Evolutionary conservation across 2,888 invertebrate species (phyloP).

Genomic region (Achlya flavicornis): DNA sequence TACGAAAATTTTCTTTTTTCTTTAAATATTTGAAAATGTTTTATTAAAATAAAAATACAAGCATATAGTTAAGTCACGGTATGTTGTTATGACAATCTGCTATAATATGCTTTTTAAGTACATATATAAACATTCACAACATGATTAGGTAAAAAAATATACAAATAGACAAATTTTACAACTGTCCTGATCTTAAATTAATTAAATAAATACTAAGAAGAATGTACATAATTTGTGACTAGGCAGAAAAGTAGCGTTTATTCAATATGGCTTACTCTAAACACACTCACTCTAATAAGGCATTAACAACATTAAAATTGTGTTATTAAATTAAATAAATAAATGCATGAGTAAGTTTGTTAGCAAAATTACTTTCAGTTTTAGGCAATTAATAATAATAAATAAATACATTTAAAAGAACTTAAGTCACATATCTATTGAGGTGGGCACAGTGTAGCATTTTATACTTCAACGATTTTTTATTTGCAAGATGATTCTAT

Average conservation of each 20-base stretch:
- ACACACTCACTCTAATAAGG: conserved; percentile 66
- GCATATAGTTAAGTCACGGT: too few species aligned
- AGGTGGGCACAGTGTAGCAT: not conserved
- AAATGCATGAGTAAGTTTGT: conserved; percentile 16
- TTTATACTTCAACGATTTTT: too few species aligned
- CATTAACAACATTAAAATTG: conserved; percentile 50
- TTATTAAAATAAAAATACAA: too few species aligned
- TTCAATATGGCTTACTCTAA: conserved; percentile 47
- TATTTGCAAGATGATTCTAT: not conserved
- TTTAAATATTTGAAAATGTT: too few species aligned
- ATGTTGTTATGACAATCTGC: not conserved
- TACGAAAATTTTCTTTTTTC: too few species aligned
- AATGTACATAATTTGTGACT: conserved; percentile 48
- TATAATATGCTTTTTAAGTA: conserved; percentile 10
- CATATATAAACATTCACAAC: conserved; percentile 20
- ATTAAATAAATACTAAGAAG: conserved; percentile 28
- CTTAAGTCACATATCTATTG: not conserved
- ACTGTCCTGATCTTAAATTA: conserved; percentile 24
- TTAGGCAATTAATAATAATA: not conserved
- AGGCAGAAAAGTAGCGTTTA: conserved; percentile 52
- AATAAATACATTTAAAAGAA: not conserved
- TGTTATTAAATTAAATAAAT: conserved; percentile 37
- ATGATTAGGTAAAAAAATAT: conserved; percentile 21
- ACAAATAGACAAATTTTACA: conserved; percentile 25
- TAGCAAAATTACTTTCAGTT: conserved; percentile 5